A percentile compares a stretch with the other conserved stretches of the same genome.
Evolutionary conservation across 2,113 vertebrate species (phyloP).

Genomic region (Chrysochloris asiatica): DNA sequence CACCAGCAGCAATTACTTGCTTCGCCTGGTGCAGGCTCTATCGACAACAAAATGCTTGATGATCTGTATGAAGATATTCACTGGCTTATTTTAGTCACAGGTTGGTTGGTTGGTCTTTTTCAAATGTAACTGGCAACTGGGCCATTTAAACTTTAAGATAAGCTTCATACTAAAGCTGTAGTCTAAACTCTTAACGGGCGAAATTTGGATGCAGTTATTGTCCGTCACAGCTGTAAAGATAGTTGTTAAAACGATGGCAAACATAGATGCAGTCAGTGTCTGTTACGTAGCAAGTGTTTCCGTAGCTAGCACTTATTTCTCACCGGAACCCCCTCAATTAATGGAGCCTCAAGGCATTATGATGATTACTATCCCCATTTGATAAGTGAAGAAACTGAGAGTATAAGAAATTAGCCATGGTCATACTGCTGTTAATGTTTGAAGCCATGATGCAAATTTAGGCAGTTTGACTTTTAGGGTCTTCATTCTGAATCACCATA

Average conservation of each 20-base stretch:
- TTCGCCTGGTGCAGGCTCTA: constrained; percentile 88
- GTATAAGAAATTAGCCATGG: not conserved
- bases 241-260: not conserved
- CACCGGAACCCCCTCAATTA: not conserved
- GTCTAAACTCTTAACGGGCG: not conserved
- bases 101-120: constrained; percentile 83
- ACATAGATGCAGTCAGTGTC: not conserved
- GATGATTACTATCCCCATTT: not conserved
- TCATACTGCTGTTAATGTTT: constrained; percentile 43
- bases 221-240: not conserved
- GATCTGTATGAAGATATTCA: constrained; percentile 99
- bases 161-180: not conserved
- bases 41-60: constrained; percentile 94
- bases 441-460: constrained; percentile 5
- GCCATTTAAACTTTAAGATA: not conserved
- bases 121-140: not conserved
- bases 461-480: constrained; percentile 52
- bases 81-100: constrained; percentile 99
- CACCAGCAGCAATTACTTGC: constrained; percentile 96
- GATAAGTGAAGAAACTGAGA: not conserved
- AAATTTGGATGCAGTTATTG: not conserved
- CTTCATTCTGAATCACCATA: constrained; percentile 1
- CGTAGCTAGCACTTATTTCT: not conserved
- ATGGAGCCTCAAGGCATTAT: not conserved
- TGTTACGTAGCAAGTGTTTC: not conserved